Percentiles rank a stretch among this genome's conserved stretches.
Conservation (phyloP, 2,888 invertebrate genomes). For the Hydrotaea cyrtoneurina region DNA sequence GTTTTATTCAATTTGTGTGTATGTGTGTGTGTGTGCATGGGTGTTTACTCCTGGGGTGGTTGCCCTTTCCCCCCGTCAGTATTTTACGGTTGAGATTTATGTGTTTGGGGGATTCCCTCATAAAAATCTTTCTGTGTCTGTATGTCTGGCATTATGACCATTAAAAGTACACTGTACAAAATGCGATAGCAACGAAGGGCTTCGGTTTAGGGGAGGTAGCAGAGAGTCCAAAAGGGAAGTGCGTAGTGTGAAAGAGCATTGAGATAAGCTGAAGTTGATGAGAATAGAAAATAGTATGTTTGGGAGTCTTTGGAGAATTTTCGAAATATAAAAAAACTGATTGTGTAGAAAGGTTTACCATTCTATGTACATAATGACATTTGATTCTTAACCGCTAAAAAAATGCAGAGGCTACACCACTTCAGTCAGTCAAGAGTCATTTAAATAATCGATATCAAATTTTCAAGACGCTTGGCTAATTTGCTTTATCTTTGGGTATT, state of each 20-base stretch:
- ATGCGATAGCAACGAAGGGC: background rate
- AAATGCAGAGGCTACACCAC: too few species aligned
- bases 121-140: conserved; percentile 21
- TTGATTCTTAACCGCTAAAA: too few species aligned
- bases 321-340: too few species aligned
- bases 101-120: conserved; percentile 37
- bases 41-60: conserved; percentile 44
- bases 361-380: too few species aligned
- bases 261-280: background rate
- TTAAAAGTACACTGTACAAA: conserved; percentile 43
- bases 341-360: too few species aligned
- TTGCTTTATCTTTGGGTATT: too few species aligned
- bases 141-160: conserved; percentile 49
- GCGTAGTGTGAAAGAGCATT: background rate
- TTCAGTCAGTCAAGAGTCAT: too few species aligned
- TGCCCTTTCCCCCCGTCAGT: conserved; percentile 29
- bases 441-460: too few species aligned
- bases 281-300: background rate
- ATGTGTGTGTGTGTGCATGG: conserved; percentile 8
- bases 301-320: background rate
- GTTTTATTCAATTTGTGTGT: conserved; percentile 43
- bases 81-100: conserved; percentile 27
- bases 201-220: background rate
- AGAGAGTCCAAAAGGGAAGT: background rate
- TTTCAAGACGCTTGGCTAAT: too few species aligned